A percentile compares a stretch with the other conserved stretches of the same genome.
phyloP scores from a whole-genome alignment of 1,140 invertebrate species.

The Trichonephila inaurata region DNA sequence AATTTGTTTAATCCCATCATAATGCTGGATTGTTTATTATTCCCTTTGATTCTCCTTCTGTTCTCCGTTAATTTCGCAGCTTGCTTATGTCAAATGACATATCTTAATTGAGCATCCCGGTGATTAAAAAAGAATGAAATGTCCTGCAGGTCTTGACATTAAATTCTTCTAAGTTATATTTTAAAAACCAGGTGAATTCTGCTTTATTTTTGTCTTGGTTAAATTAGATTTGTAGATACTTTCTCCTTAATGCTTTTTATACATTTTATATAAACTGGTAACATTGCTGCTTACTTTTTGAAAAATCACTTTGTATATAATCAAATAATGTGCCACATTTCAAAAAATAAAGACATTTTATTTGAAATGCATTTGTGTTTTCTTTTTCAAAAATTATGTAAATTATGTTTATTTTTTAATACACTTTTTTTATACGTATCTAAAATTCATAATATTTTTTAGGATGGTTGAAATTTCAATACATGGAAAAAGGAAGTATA shows the following conservation, averaged over 20 bases:
- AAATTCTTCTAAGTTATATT: not conserved
- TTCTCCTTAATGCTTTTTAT: conserved; percentile 49
- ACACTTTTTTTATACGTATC: too few species aligned
- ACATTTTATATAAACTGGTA: conserved; percentile 54
- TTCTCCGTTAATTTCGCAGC: not conserved
- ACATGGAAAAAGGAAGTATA: too few species aligned
- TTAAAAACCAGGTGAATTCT: not conserved
- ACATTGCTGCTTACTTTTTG: conserved; percentile 18
- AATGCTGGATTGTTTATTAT: conserved; percentile 53
- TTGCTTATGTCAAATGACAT: not conserved
- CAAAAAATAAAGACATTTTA: conserved; percentile 55
- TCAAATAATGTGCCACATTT: conserved; percentile 73
- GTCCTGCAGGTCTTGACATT: not conserved
- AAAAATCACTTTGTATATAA: conserved; percentile 65
- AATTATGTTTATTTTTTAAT: too few species aligned
- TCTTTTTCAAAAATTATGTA: not conserved
- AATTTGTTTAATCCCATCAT: not conserved
- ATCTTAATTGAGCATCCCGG: not conserved
- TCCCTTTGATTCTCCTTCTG: not conserved
- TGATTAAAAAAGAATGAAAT: not conserved
- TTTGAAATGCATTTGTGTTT: conserved; percentile 22
- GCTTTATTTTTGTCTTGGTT: not conserved
- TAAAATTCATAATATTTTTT: too few species aligned
- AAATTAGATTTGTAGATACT: conserved; percentile 17
- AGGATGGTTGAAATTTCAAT: too few species aligned